phyloP scores from a whole-genome alignment of 2,888 invertebrate genomes.

The Catocala sponsa region DNA sequence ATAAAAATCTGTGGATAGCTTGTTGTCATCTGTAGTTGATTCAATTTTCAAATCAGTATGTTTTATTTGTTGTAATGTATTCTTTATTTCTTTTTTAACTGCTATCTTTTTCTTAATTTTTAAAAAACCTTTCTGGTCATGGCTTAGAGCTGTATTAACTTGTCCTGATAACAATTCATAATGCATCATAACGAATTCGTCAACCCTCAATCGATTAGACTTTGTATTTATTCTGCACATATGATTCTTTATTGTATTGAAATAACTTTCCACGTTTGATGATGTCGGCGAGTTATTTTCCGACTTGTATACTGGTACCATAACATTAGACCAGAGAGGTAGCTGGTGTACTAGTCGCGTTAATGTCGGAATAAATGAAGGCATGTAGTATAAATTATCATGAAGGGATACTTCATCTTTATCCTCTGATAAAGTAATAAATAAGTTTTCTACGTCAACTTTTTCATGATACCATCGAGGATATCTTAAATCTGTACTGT shows the following conservation, averaged over 20 bases:
- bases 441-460: conserved; percentile 9
- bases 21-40: too few species aligned
- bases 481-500: conserved; percentile 14
- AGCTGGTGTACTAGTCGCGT: conserved; percentile 9
- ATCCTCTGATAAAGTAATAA: conserved; percentile 10
- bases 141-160: conserved; percentile 7
- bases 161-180: conserved; percentile 8
- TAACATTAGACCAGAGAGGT: conserved; percentile 11
- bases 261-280: conserved; percentile 12
- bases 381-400: conserved; percentile 11
- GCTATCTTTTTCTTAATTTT: conserved; percentile 7
- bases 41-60: neutral
- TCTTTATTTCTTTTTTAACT: conserved; percentile 8
- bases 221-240: conserved; percentile 10
- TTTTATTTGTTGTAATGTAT: neutral
- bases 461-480: conserved; percentile 11
- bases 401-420: conserved; percentile 6
- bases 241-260: conserved; percentile 9
- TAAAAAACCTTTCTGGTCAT: conserved; percentile 6
- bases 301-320: conserved; percentile 6
- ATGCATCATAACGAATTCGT: conserved; percentile 10
- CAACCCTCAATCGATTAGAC: conserved; percentile 12
- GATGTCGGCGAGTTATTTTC: conserved; percentile 6
- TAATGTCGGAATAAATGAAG: conserved; percentile 7
- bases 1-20: too few species aligned